phyloP scores from a whole-genome alignment of 1,140 invertebrate genomes.

The Penaeus vannamei region DNA sequence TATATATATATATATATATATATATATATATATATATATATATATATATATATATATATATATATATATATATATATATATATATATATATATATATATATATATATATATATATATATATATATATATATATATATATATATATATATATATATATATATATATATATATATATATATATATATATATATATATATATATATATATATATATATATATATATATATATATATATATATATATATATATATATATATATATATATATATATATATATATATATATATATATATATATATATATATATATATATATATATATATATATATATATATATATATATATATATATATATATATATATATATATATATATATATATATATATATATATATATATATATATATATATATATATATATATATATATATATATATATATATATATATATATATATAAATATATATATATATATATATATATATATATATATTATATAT shows the following conservation, averaged over 20 bases:
- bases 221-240: background rate
- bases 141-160: background rate
- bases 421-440: background rate
- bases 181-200: background rate
- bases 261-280: background rate
- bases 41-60: conserved; percentile 28
- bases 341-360: conserved; percentile 34
- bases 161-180: background rate
- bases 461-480: conserved; percentile 25
- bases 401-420: conserved; percentile 33
- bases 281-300: conserved; percentile 1
- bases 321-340: conserved; percentile 26
- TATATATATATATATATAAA: conserved; percentile 30
- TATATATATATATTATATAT: conserved; percentile 25
- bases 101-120: background rate
- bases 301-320: conserved; percentile 8
- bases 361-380: conserved; percentile 29
- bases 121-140: background rate
- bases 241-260: background rate
- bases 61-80: background rate
- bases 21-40: conserved; percentile 2
- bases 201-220: no score
- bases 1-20: conserved; percentile 19
- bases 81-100: background rate
- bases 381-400: conserved; percentile 33